Percentiles rank a stretch among this genome's conserved stretches.
phyloP scores from a whole-genome alignment of 2,797 vertebrate genomes.

The Crenichthys baileyi region DNA sequence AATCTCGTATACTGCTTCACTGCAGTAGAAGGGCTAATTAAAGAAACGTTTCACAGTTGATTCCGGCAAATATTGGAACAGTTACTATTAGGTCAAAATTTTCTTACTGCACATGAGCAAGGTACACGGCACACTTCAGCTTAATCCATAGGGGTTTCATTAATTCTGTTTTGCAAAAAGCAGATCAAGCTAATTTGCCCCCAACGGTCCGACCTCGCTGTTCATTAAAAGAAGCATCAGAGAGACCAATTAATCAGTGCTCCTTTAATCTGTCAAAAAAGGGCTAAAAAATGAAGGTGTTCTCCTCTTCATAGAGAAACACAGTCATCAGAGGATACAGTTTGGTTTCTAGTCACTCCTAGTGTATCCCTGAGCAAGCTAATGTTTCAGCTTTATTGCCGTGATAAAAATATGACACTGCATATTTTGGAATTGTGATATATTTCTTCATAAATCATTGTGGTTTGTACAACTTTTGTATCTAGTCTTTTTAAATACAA shows the following conservation, averaged over 20 bases:
- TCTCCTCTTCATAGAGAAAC: slow-evolving; percentile 45
- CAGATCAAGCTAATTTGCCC: slow-evolving; percentile 80
- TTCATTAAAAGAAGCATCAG: slow-evolving; percentile 82
- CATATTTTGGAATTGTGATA: slow-evolving; percentile 23
- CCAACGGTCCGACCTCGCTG: slow-evolving; percentile 73
- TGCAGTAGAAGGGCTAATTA: slow-evolving; percentile 45
- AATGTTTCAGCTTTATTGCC: neutral
- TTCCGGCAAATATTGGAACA: slow-evolving; percentile 59
- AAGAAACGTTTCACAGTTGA: slow-evolving; percentile 34
- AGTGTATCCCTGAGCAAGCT: slow-evolving; percentile 17
- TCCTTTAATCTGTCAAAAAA: slow-evolving; percentile 75
- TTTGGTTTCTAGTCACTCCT: slow-evolving; percentile 10
- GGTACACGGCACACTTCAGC: slow-evolving; percentile 60
- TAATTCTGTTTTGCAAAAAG: slow-evolving; percentile 75
- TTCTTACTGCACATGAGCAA: slow-evolving; percentile 38
- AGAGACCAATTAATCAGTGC: slow-evolving; percentile 82
- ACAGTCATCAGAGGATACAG: slow-evolving; percentile 60
- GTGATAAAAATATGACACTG: slow-evolving; percentile 37
- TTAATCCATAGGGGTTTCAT: slow-evolving; percentile 75
- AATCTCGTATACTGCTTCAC: slow-evolving; percentile 55
- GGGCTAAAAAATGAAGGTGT: slow-evolving; percentile 46
- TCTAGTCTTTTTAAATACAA: neutral
- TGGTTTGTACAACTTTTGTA: neutral
- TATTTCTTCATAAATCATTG: slow-evolving; percentile 16
- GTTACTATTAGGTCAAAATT: slow-evolving; percentile 25